Evolutionary conservation across 2,888 invertebrate genomes (phyloP), one percentile per base, ranked within the genome.

Genomic region (Crossocerus cetratus): DNA sequence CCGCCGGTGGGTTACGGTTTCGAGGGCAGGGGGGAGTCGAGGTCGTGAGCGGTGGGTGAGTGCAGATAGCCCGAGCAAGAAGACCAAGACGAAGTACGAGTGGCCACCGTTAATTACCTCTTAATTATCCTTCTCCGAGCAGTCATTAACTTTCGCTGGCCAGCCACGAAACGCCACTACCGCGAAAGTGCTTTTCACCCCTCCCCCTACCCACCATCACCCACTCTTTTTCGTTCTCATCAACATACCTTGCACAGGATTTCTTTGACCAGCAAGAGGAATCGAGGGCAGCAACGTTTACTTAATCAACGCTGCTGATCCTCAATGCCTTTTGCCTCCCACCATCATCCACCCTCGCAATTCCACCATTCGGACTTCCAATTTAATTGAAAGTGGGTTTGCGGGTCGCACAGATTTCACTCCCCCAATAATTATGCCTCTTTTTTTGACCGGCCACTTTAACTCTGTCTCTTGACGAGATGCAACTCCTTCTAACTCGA

Each of bases 101-200:
- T 70, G 60, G 65, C 71, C 64, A 66, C 69, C 74, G 78, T 78
- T 83, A 83, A 82, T 82, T 81, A 82, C 75, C 69, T 65, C 75
- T 82, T 80, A 77, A 82, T 80, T 82, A 82, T 78, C 78, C 73
- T 73, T 72, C 69, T 63, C 63, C 63, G 72, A 66, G 64, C 66
- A 65, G 77, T 73, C 83, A 77, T 80, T 80, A 81, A 76, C 77
- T 79, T 76, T 74, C 71, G 65, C 71, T 18, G 60, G 62, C 69
- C 70, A 58, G 67, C 70, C 53, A 61, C 72, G 78, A 78, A 81
- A 81, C 66, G 76, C 72, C 65, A 62, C 72, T 45, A 63, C 72
- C 61, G 68, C 73, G 68, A 58, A 68, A 73, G 64, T 55, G 45
- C 56, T 32, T 54, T 56, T 54, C n/a, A 65, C 22, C 42, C 45